phyloP scores from a whole-genome alignment of 2,888 invertebrate species.

The Clunio marinus region DNA sequence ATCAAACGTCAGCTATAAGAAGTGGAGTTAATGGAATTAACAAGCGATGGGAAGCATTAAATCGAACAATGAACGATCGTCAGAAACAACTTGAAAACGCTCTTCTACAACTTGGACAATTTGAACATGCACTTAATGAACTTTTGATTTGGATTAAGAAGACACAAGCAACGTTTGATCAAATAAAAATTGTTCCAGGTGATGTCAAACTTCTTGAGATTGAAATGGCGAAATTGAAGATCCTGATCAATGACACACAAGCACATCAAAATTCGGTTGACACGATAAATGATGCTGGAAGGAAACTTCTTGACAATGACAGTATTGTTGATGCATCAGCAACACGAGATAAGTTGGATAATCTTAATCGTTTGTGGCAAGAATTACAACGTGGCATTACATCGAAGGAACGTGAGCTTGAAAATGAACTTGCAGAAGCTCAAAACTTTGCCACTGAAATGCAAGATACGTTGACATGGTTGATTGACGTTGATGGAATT shows the following conservation, averaged over 20 bases:
- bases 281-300: conserved; percentile 90
- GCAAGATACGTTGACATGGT: conserved; percentile 88
- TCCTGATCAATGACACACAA: conserved; percentile 92
- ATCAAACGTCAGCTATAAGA: conserved; percentile 89
- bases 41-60: conserved; percentile 84
- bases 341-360: conserved; percentile 83
- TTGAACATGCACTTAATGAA: conserved; percentile 94
- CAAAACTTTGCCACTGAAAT: conserved; percentile 92
- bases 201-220: conserved; percentile 94
- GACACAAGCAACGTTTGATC: conserved; percentile 80
- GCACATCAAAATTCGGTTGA: conserved; percentile 95
- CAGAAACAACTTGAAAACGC: conserved; percentile 92
- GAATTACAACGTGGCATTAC: conserved; percentile 81
- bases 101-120: conserved; percentile 87
- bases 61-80: conserved; percentile 85
- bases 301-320: conserved; percentile 85
- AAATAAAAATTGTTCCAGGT: conserved; percentile 81
- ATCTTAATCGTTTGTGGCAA: conserved; percentile 86
- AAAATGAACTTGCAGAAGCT: conserved; percentile 87
- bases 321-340: conserved; percentile 78
- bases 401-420: conserved; percentile 82
- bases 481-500: conserved; percentile 92
- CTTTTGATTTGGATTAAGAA: conserved; percentile 91
- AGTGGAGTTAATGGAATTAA: conserved; percentile 89
- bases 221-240: conserved; percentile 92